A percentile compares a stretch with the other conserved stretches of the same genome.
phyloP scores from a whole-genome alignment of 2,888 invertebrate genomes.

The Glaucopsyche alexis region DNA sequence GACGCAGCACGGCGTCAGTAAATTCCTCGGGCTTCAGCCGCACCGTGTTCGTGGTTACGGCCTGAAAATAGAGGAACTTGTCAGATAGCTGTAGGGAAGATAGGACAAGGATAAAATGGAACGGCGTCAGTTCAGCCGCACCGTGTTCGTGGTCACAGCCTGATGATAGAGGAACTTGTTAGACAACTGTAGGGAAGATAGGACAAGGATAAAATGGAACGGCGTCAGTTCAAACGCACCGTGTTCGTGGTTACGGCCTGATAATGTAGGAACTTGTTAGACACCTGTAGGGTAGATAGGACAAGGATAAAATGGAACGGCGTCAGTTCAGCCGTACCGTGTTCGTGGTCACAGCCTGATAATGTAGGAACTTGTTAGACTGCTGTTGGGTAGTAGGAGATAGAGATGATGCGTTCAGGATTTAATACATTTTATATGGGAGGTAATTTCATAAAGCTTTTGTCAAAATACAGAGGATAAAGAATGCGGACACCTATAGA shows the following conservation, averaged over 20 bases:
- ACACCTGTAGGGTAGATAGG: too few relatives aligned
- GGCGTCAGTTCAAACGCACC: slow-evolving; percentile 47
- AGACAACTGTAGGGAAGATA: too few relatives aligned
- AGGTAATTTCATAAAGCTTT: too few relatives aligned
- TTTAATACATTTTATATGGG: too few relatives aligned
- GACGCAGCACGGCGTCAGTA: slow-evolving; percentile 52
- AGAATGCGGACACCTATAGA: too few relatives aligned
- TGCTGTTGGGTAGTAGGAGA: too few relatives aligned
- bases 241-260: slow-evolving; percentile 63
- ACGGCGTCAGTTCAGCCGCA: slow-evolving; percentile 44
- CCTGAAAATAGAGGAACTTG: slow-evolving; percentile 43
- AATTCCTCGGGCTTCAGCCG: slow-evolving; percentile 57
- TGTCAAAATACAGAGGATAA: too few relatives aligned
- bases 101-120: too few relatives aligned
- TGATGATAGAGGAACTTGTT: slow-evolving; percentile 36
- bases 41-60: slow-evolving; percentile 62
- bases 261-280: not conserved
- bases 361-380: not conserved
- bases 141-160: slow-evolving; percentile 64
- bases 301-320: too few relatives aligned
- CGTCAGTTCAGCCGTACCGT: slow-evolving; percentile 54
- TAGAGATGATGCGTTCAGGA: too few relatives aligned
- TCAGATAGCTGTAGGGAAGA: too few relatives aligned
- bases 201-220: too few relatives aligned
- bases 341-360: slow-evolving; percentile 59